Evolutionary conservation across 2,113 vertebrate species (phyloP).

Genomic region (Apodemus speciosus): DNA sequence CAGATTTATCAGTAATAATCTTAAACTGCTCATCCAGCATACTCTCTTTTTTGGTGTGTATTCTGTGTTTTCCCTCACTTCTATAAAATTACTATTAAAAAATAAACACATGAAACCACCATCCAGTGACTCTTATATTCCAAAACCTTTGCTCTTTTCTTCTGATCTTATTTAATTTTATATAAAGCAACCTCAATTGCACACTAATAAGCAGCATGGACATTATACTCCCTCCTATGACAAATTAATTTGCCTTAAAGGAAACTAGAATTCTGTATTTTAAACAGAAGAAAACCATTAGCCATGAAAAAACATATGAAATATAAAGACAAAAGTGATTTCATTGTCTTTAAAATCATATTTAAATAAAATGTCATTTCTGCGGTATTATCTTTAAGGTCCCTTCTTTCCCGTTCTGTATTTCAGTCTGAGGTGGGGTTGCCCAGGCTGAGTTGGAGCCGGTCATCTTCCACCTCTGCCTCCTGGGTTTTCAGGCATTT

Average conservation of each 20-base stretch:
- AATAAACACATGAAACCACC: constrained; percentile 4
- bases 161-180: constrained; percentile 47
- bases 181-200: neutral
- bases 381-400: neutral
- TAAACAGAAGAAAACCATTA: constrained; percentile 44
- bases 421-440: neutral
- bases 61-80: neutral
- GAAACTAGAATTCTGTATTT: constrained; percentile 20
- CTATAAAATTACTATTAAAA: neutral
- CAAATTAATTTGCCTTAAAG: constrained; percentile 50
- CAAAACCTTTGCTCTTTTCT: constrained; percentile 43
- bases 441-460: neutral
- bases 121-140: neutral
- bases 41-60: neutral
- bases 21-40: neutral
- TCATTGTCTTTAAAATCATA: constrained; percentile 48
- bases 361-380: constrained; percentile 26
- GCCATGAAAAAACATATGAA: neutral
- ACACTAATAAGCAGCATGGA: neutral
- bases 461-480: neutral
- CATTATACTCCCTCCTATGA: neutral
- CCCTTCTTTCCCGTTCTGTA: neutral
- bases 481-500: neutral
- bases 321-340: constrained; percentile 46
- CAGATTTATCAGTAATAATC: neutral